phyloP scores from a whole-genome alignment of 2,113 vertebrate genomes.

The Ascaphus truei region DNA sequence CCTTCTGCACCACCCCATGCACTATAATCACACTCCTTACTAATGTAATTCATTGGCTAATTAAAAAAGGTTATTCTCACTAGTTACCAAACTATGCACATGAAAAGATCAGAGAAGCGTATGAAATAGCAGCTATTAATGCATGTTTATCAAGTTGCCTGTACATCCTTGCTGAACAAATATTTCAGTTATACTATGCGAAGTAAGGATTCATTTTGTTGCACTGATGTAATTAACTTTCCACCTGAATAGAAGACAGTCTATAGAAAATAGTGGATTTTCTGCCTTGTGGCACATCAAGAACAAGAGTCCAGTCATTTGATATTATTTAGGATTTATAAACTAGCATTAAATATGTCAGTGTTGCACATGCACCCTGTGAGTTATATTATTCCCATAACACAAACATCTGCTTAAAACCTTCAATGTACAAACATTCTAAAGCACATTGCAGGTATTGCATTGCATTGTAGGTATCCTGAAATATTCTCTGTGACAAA shows the following conservation, averaged over 20 bases:
- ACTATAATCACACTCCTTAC: background rate
- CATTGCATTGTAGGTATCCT: background rate
- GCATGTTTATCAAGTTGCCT: background rate
- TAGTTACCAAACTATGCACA: background rate
- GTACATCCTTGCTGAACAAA: background rate
- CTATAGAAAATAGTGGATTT: too few species aligned
- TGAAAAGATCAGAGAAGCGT: background rate
- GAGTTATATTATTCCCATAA: background rate
- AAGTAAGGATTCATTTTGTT: too few species aligned
- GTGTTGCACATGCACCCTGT: background rate
- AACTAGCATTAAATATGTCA: too few species aligned
- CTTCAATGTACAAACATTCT: background rate
- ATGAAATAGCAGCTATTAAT: background rate
- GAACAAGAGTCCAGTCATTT: too few species aligned
- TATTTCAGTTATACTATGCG: background rate
- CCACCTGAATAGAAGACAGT: too few species aligned
- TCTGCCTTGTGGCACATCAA: too few species aligned
- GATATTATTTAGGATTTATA: too few species aligned
- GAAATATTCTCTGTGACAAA: background rate
- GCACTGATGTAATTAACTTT: too few species aligned
- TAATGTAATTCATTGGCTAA: background rate
- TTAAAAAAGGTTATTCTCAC: too few species aligned
- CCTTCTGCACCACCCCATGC: background rate
- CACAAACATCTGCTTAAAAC: background rate
- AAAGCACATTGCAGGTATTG: background rate